phyloP scores from a whole-genome alignment of 1,140 invertebrate species.

The Octopus bimaculoides region DNA sequence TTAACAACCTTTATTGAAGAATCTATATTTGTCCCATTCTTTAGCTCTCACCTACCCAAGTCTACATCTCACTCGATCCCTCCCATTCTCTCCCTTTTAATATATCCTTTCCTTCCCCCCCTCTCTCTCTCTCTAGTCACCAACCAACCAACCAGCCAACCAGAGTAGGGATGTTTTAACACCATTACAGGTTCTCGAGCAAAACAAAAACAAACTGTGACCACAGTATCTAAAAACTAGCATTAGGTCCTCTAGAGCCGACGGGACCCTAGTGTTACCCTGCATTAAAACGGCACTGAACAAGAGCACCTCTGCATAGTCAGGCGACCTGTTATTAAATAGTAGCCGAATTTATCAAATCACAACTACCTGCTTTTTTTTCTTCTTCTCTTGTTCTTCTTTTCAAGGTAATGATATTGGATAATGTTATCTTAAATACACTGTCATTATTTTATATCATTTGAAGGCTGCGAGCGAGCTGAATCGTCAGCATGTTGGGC shows the following conservation, averaged over 20 bases:
- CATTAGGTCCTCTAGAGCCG: neutral
- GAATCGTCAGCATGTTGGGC: too few relatives aligned
- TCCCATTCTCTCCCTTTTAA: neutral
- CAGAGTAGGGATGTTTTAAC: too few relatives aligned
- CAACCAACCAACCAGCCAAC: too few relatives aligned
- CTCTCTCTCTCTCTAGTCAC: neutral
- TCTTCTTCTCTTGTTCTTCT: too few relatives aligned
- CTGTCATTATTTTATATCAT: too few relatives aligned
- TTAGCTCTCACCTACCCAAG: neutral
- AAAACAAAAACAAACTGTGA: neutral
- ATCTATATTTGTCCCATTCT: neutral
- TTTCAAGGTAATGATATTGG: too few relatives aligned
- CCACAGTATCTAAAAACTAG: neutral
- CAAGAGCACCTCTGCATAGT: neutral
- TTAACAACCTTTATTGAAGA: neutral
- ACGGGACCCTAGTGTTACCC: neutral
- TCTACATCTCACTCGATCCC: neutral
- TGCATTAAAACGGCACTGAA: neutral
- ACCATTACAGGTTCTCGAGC: too few relatives aligned
- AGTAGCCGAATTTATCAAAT: too few relatives aligned
- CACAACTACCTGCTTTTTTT: too few relatives aligned
- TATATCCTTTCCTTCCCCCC: neutral
- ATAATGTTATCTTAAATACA: too few relatives aligned
- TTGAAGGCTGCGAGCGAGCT: too few relatives aligned
- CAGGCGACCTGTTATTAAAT: too few relatives aligned